These are phyloP conservation scores for Drosophila seclusa DNA, from an alignment of 2,888 invertebrate genomes.

Conservation along the genomic window DNA sequence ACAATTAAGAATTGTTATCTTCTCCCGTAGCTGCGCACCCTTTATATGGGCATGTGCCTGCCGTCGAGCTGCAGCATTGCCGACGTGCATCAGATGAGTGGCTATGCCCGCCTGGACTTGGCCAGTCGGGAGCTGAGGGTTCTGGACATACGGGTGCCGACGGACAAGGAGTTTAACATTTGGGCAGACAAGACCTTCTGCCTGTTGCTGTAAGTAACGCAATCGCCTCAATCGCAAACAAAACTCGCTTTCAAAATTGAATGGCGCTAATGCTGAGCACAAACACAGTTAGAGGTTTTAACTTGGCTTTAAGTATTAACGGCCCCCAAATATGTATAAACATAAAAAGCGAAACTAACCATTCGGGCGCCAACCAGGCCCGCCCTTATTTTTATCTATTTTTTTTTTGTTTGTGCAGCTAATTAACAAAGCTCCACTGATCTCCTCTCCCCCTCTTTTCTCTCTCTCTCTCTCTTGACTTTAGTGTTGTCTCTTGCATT, in stretches of 20 bases:
- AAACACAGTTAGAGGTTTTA: conserved; percentile 24
- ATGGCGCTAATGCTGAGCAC: conserved; percentile 27
- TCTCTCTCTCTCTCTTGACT: background rate
- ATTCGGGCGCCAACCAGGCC: conserved; percentile 25
- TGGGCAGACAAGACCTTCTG: conserved; percentile 90
- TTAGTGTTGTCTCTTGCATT: conserved; percentile 86
- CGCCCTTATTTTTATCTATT: background rate
- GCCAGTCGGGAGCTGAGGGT: conserved; percentile 86
- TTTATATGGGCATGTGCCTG: conserved; percentile 91
- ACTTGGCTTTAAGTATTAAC: conserved; percentile 38
- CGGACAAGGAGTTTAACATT: conserved; percentile 88
- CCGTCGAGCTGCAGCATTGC: conserved; percentile 89
- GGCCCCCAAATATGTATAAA: conserved; percentile 15
- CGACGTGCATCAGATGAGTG: conserved; percentile 87
- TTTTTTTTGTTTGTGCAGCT: conserved; percentile 25
- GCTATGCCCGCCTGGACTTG: conserved; percentile 86
- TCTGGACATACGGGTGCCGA: conserved; percentile 89
- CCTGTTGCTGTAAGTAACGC: conserved; percentile 88
- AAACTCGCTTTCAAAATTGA: conserved; percentile 63
- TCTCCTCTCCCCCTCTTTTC: background rate
- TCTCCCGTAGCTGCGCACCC: conserved; percentile 87
- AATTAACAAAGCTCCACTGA: conserved; percentile 39
- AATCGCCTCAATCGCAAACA: background rate
- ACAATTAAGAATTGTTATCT: too few species aligned
- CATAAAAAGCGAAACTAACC: conserved; percentile 63